Conservation (phyloP, 2,113 vertebrate species). For the Myiopsitta monachus region DNA sequence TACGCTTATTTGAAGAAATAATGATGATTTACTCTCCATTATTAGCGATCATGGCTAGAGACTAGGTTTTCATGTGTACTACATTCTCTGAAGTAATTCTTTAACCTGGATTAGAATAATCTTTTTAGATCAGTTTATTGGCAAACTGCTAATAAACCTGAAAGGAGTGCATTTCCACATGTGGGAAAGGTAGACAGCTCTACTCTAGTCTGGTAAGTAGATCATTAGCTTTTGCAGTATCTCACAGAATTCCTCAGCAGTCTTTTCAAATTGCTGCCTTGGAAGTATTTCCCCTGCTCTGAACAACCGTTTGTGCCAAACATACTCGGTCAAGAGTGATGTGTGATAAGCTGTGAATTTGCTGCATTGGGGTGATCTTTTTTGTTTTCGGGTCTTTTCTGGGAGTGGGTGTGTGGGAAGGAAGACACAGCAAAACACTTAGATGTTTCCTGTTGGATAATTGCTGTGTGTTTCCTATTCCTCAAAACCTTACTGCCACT, state of each 20-base stretch:
- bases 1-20: not conserved
- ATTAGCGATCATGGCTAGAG: not conserved
- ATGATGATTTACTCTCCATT: not conserved
- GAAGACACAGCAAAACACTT: constrained; percentile 65
- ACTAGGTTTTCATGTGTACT: not conserved
- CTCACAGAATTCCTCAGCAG: not conserved
- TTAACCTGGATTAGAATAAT: not conserved
- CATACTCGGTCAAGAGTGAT: not conserved
- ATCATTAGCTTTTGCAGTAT: not conserved
- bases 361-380: not conserved
- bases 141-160: not conserved
- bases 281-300: not conserved
- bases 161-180: not conserved
- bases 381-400: constrained; percentile 29
- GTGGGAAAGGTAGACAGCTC: not conserved
- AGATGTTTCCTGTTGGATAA: constrained; percentile 72
- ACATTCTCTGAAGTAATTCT: not conserved
- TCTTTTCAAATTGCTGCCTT: not conserved
- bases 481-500: not conserved
- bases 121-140: not conserved
- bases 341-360: not conserved
- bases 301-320: not conserved
- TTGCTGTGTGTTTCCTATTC: constrained; percentile 62
- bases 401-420: constrained; percentile 61
- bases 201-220: not conserved